Evolutionary conservation across 64 coral and sea anemone genomes (phyloP).

Genomic region (Montipora foliosa): DNA sequence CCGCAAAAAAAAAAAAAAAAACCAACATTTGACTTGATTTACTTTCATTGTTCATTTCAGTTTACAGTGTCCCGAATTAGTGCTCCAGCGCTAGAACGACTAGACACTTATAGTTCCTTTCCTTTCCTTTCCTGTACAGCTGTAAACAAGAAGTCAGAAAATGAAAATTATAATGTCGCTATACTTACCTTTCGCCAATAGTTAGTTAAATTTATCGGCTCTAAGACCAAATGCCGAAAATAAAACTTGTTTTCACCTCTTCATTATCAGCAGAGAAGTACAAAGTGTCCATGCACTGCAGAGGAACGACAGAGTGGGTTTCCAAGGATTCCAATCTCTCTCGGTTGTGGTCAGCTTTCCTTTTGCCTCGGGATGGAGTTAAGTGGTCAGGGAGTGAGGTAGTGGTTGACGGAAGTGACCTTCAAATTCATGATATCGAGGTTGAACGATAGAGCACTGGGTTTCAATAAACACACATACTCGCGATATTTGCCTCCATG

Average conservation of each 20-base stretch:
- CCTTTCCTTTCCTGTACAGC: background rate
- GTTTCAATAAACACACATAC: slow-evolving; percentile 8
- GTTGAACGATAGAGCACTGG: background rate
- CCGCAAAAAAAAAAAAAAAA: too few relatives aligned
- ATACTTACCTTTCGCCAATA: background rate
- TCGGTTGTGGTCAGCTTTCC: background rate
- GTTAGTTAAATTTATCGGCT: background rate
- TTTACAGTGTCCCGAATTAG: too few relatives aligned
- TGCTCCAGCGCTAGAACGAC: too few relatives aligned
- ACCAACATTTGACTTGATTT: too few relatives aligned
- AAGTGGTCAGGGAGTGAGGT: too few relatives aligned
- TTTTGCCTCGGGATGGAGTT: too few relatives aligned
- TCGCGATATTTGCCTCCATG: background rate
- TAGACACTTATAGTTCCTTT: too few relatives aligned
- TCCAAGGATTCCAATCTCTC: background rate
- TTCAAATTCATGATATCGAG: slow-evolving; percentile 2
- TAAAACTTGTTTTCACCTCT: background rate
- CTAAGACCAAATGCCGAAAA: background rate
- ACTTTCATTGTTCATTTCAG: too few relatives aligned
- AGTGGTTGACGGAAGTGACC: background rate
- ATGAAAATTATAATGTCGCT: background rate
- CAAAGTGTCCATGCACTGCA: too few relatives aligned
- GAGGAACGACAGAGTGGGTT: too few relatives aligned
- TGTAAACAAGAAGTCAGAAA: background rate
- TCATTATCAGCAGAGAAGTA: background rate